Conservation (phyloP, 1,140 invertebrate species). For the Cherax quadricarinatus region DNA sequence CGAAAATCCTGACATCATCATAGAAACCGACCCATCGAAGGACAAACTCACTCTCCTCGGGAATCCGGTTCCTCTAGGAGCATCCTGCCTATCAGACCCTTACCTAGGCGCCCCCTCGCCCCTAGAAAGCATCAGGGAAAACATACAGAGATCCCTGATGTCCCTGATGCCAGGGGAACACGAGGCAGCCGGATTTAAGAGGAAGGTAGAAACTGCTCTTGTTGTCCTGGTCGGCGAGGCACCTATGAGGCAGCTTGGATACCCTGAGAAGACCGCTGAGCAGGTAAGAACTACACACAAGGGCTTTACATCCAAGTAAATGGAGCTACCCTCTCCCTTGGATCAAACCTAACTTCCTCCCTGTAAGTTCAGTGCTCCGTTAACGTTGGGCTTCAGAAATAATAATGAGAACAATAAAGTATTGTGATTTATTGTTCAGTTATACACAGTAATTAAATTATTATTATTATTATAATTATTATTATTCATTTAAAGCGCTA, state of each 20-base stretch:
- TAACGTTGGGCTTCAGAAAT: too few relatives aligned
- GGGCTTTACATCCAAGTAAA: too few relatives aligned
- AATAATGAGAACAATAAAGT: too few relatives aligned
- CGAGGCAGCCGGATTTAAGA: conserved; percentile 58
- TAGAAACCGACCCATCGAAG: conserved; percentile 15
- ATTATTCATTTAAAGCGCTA: too few relatives aligned
- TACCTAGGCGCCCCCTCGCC: conserved; percentile 7
- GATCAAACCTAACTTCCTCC: too few relatives aligned
- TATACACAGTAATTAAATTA: too few relatives aligned
- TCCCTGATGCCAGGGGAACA: conserved; percentile 52
- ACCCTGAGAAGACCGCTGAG: conserved; percentile 66
- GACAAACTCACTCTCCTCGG: not conserved
- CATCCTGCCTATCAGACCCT: not conserved
- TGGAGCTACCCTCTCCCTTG: too few relatives aligned
- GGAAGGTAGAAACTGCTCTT: conserved; percentile 63
- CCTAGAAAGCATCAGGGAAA: conserved; percentile 66
- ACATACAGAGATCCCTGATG: conserved; percentile 63
- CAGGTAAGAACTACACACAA: conserved; percentile 63
- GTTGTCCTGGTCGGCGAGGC: conserved; percentile 65
- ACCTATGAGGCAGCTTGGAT: conserved; percentile 67
- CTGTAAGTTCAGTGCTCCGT: not conserved
- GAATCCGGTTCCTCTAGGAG: not conserved
- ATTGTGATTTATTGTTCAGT: too few relatives aligned
- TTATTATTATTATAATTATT: too few relatives aligned
- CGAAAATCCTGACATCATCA: conserved; percentile 35